Percentiles rank a stretch among this genome's conserved stretches.
Conservation (phyloP, 2,888 invertebrate genomes). For the Sphaerophoria rueppellii region DNA sequence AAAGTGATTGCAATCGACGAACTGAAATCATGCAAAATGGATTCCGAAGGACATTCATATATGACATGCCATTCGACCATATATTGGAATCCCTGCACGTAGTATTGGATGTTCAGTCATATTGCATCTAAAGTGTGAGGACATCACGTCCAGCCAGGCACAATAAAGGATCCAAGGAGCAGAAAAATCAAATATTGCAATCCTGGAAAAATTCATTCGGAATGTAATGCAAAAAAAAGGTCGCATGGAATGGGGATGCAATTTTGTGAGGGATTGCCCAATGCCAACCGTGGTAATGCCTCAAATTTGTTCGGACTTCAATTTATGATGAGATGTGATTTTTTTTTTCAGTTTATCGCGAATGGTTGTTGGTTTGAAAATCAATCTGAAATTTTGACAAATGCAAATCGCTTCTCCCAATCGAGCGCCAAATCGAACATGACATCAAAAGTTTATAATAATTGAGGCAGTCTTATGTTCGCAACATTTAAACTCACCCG, state of each 20-base stretch:
- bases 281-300: slow-evolving; percentile 2
- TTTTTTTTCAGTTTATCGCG: neutral
- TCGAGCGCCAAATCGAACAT: slow-evolving; percentile 15
- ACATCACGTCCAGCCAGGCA: neutral
- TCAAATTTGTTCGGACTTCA: slow-evolving; percentile 17
- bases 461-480: slow-evolving; percentile 25
- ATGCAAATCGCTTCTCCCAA: neutral
- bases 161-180: neutral
- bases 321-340: slow-evolving; percentile 28
- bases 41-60: slow-evolving; percentile 62
- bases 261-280: slow-evolving; percentile 51
- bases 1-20: slow-evolving; percentile 70
- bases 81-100: neutral
- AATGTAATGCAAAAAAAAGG: neutral
- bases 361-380: neutral
- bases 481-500: neutral
- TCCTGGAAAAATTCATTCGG: slow-evolving; percentile 12
- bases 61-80: neutral
- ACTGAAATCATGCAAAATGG: slow-evolving; percentile 71
- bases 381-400: neutral
- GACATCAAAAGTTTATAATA: slow-evolving; percentile 35
- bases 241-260: slow-evolving; percentile 22
- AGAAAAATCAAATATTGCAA: slow-evolving; percentile 3
- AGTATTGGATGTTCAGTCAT: slow-evolving; percentile 30
- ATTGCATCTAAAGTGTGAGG: neutral